A percentile compares a stretch with the other conserved stretches of the same genome.
phyloP scores from a whole-genome alignment of 2,797 vertebrate genomes.

The Alauda arvensis region DNA sequence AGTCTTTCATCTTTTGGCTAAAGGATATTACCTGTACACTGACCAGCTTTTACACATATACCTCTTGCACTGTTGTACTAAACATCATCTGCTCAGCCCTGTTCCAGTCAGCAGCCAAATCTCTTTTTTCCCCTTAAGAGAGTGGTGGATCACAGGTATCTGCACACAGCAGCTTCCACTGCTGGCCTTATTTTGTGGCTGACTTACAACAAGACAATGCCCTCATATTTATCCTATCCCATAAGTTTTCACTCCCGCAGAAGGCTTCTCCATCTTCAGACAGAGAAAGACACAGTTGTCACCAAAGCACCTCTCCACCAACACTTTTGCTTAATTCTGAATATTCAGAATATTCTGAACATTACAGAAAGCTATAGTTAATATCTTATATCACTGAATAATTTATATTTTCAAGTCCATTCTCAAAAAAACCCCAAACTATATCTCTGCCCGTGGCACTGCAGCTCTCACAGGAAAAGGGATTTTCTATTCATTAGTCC shows the following conservation, averaged over 20 bases:
- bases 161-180: background rate
- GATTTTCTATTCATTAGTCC: background rate
- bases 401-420: background rate
- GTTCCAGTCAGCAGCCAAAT: background rate
- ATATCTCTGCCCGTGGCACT: background rate
- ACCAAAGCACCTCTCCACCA: background rate
- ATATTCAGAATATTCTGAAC: background rate
- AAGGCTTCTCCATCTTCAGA: background rate
- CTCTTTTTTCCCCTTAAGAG: background rate
- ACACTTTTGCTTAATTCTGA: background rate
- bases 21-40: background rate
- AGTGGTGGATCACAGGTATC: background rate
- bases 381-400: background rate
- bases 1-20: background rate
- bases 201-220: background rate
- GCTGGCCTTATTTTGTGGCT: background rate
- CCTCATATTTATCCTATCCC: background rate
- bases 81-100: background rate
- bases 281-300: background rate
- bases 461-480: background rate
- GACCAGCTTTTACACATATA: background rate
- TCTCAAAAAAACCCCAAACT: background rate
- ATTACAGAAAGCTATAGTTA: background rate
- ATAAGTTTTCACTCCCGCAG: background rate
- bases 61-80: background rate